These are phyloP conservation scores for Neelides sp. DNA, from an alignment of 1,140 invertebrate species.

Conservation along the genomic window DNA sequence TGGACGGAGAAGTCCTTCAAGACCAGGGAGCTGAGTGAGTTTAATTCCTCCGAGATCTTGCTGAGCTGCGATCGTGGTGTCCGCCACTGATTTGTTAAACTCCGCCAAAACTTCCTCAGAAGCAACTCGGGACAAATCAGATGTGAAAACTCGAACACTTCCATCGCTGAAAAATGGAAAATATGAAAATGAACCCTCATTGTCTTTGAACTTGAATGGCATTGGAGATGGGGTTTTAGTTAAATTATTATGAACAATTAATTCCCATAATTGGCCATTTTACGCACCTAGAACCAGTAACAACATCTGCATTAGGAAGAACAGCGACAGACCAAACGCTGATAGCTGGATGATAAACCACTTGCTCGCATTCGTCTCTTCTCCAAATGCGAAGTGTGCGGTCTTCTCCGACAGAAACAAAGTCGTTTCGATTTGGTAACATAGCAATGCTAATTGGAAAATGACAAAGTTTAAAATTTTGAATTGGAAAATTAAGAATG, in stretches of 20 bases:
- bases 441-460: constrained; percentile 49
- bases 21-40: constrained; percentile 67
- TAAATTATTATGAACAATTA: neutral
- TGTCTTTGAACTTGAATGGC: too few species aligned
- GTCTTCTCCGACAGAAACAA: constrained; percentile 74
- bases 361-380: constrained; percentile 50
- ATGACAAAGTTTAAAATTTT: constrained; percentile 14
- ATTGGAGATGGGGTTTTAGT: constrained; percentile 3
- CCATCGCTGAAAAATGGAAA: constrained; percentile 64
- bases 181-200: too few species aligned
- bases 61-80: constrained; percentile 44
- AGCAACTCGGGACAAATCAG: constrained; percentile 52
- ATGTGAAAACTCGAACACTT: constrained; percentile 68
- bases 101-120: constrained; percentile 40
- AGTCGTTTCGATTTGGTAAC: constrained; percentile 45
- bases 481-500: neutral
- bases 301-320: constrained; percentile 74
- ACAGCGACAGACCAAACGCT: constrained; percentile 78
- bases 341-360: constrained; percentile 64
- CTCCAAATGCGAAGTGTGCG: constrained; percentile 73
- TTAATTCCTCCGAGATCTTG: constrained; percentile 69
- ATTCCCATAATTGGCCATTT: constrained; percentile 11
- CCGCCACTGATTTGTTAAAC: constrained; percentile 58
- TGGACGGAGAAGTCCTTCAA: constrained; percentile 56
- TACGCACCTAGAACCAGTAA: constrained; percentile 59